These are phyloP conservation scores for Petrocephalus schoutedeni DNA, from an alignment of 2,797 vertebrate species.

Conservation along the genomic window DNA sequence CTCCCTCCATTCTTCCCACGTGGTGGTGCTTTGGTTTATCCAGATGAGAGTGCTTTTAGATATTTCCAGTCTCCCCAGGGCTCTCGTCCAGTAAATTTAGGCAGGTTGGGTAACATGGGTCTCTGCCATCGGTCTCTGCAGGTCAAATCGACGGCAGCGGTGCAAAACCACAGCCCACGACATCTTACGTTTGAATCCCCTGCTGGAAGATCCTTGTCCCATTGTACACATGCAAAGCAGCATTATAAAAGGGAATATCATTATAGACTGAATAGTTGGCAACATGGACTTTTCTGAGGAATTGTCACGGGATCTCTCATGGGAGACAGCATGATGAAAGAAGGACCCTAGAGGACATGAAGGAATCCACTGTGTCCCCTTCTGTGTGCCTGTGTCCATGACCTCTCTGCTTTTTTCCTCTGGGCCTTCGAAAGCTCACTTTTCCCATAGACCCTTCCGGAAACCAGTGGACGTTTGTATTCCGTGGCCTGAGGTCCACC, in stretches of 20 bases:
- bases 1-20: neutral
- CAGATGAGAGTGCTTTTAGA: constrained; percentile 6
- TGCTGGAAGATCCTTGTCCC: neutral
- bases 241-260: neutral
- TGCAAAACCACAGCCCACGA: neutral
- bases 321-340: neutral
- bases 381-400: neutral
- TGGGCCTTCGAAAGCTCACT: neutral
- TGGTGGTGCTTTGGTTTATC: constrained; percentile 1
- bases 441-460: neutral
- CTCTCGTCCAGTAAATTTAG: neutral
- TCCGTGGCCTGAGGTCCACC: neutral
- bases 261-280: neutral
- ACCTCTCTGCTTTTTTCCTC: neutral
- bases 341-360: neutral
- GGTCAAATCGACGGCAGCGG: neutral
- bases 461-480: neutral
- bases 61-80: neutral
- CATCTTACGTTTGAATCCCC: neutral
- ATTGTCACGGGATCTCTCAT: neutral
- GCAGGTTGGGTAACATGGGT: no score
- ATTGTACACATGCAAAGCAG: neutral
- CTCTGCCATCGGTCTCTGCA: neutral
- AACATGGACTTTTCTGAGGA: neutral
- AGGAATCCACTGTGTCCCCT: neutral